Base-by-base conservation (phyloP, 2,888 invertebrate species). In the Stenchaetothrips biformis region DNA sequence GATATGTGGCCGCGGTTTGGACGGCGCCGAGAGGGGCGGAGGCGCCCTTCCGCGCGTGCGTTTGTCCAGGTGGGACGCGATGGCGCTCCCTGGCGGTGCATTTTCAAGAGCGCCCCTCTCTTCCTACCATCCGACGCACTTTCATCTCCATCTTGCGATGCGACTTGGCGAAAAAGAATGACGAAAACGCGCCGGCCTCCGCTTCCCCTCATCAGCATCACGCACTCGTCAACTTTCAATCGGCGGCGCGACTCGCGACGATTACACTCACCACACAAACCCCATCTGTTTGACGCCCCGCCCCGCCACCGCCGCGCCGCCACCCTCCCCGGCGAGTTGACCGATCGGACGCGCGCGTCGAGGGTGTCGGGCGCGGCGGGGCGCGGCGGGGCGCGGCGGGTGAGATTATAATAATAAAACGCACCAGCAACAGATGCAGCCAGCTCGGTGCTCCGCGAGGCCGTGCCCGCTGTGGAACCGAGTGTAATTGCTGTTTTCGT, bases 371-470 rank as follows among this genome's bases (percentile, higher is more conserved):
- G 16, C 59, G 53, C 4, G 53, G 53, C 11, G 53, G 53, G 53
- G 53, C 18, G 59, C 13, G 59, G 59, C 16, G 59, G 59, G 59
- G 59, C 18, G 59, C 59, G 6, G 59, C 59, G 67, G 11, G 21
- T 21, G 8, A 74, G 67, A 74, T 74, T 74, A 74, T 74, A 25
- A 74, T 74, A 74, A 74, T 74, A 74, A 74, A 74, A 74, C 67
- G 11, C 67, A 74, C 21, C 25, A 74, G 67, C 67, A 74, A 74
- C 67, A 74, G 67, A 74, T 74, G 67, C 67, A 25, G 67, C 67
- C 37, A 37, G 37, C 37, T 53, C 53, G 1, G 53, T 13, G 18
- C 13, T 37, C 37, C 37, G 37, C 37, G 53, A 11, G 2, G 53
- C 53, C 21, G 9, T 9, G 37, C 37, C 37, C 37, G 37, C 37